Evolutionary conservation across 37 sponge, comb jelly and placozoan genomes (phyloP).

Genomic region (Chondrosia reniformis): DNA sequence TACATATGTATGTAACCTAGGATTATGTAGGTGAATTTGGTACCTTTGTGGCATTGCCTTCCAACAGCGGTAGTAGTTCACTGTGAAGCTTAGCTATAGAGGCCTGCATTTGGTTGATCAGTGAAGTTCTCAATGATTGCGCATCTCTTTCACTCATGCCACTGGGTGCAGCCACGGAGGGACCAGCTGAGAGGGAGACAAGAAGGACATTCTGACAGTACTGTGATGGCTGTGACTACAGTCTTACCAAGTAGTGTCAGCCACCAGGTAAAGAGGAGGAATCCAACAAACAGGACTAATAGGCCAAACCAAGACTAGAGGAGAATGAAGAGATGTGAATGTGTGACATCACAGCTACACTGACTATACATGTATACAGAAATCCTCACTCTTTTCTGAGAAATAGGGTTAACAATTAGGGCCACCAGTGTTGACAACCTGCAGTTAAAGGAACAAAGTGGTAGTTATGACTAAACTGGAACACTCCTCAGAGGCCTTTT

Average conservation of each 20-base stretch:
- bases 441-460: too few species aligned
- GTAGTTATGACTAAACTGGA: too few species aligned
- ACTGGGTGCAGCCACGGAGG: constrained; percentile 8
- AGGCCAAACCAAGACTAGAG: constrained; percentile 24
- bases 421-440: constrained; percentile 7
- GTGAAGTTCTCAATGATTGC: neutral
- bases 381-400: neutral
- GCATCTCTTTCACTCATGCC: neutral
- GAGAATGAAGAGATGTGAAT: neutral
- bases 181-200: neutral
- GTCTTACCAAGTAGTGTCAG: neutral
- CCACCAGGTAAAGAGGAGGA: neutral
- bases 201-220: neutral
- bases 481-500: neutral
- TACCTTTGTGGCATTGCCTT: too few species aligned
- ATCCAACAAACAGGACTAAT: neutral
- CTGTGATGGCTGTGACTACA: neutral
- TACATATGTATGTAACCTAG: too few species aligned
- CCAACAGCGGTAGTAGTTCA: too few species aligned
- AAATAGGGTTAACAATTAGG: neutral
- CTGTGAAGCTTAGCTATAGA: neutral
- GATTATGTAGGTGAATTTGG: too few species aligned
- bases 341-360: neutral
- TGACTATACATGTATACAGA: neutral
- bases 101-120: neutral